Base-by-base conservation (phyloP, 2,113 vertebrate species). In the Mus pahari region DNA sequence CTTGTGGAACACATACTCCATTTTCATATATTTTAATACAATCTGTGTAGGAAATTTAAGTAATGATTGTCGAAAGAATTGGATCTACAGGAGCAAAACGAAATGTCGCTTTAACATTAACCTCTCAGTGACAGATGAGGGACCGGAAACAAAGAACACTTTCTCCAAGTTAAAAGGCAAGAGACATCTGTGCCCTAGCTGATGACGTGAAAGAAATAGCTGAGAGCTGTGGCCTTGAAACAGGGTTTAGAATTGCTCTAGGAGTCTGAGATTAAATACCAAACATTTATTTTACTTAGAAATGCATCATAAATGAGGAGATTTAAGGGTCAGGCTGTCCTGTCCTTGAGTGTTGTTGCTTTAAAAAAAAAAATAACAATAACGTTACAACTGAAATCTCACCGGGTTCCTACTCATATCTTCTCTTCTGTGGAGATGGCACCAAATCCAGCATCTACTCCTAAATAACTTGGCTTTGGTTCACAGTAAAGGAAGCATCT, bases 1-100 rank as follows among this genome's bases (percentile, higher is more conserved):
- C 97, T 95, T 53, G 17, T 97, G 98, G 97, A 97, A 98, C 96
- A 97, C 95, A 97, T 96, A 97, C 97, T 98, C 97, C 89, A 93
- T 98, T 97, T 98, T 98, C 97, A 96, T 97, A 98, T 97, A 98
- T 98, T 98, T 98, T 98, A 98, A 98, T 98, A 98, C 98, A 98
- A 97, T 97, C 97, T 97, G 79, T 98, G 97, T 97, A 97, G 93
- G 94, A 98, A 98, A 98, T 96, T 98, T 98, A 97, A 96, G 94
- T 94, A 98, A 98, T 78, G 98, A 93, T 95, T 98, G 96, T 82
- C 95, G 97, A 97, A 98, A 98, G 96, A 98, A 98, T 97, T 92
- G 97, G 96, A 98, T 98, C 96, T 97, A 97, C 97, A 97, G 89
- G 42, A 98, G 88, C 95, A 95, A 98, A 98, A 98, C 96, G 91